phyloP scores from a whole-genome alignment of 1,140 invertebrate genomes.

The Lutraria rhynchaena region DNA sequence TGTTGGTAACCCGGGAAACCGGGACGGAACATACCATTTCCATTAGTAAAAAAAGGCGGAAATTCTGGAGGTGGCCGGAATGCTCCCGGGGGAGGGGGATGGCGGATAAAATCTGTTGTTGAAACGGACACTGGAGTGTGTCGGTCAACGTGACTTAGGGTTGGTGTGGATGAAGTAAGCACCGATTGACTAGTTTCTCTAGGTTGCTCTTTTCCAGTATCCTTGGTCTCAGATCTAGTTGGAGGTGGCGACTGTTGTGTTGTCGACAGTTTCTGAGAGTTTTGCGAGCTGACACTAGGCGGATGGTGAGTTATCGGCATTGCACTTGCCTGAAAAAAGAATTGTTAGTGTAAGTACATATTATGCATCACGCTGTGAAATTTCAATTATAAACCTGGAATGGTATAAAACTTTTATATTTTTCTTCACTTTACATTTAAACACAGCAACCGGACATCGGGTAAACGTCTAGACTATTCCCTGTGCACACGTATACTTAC shows the following conservation, averaged over 20 bases:
- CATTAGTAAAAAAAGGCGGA: conserved; percentile 80
- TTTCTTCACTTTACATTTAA: no score
- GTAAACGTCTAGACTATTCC: no score
- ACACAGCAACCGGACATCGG: no score
- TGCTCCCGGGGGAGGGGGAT: conserved; percentile 73
- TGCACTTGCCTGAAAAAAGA: conserved; percentile 68
- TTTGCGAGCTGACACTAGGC: conserved; percentile 34
- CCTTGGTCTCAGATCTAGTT: conserved; percentile 69
- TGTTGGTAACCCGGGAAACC: conserved; percentile 79
- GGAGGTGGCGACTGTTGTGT: conserved; percentile 55
- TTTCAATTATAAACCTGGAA: no score
- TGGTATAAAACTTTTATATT: no score
- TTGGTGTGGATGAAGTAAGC: conserved; percentile 63
- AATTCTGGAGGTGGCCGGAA: conserved; percentile 78
- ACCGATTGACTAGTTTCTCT: conserved; percentile 66
- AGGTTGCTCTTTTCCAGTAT: conserved; percentile 72
- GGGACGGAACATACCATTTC: conserved; percentile 78
- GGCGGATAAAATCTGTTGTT: conserved; percentile 75
- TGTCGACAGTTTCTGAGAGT: conserved; percentile 60
- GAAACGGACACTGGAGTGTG: conserved; percentile 66
- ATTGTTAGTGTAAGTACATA: neutral
- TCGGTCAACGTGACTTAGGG: conserved; percentile 68
- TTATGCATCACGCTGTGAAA: no score
- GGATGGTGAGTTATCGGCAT: conserved; percentile 64
- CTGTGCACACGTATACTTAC: no score